Conservation (phyloP, 2,888 invertebrate species). For the Aromia moschata region DNA sequence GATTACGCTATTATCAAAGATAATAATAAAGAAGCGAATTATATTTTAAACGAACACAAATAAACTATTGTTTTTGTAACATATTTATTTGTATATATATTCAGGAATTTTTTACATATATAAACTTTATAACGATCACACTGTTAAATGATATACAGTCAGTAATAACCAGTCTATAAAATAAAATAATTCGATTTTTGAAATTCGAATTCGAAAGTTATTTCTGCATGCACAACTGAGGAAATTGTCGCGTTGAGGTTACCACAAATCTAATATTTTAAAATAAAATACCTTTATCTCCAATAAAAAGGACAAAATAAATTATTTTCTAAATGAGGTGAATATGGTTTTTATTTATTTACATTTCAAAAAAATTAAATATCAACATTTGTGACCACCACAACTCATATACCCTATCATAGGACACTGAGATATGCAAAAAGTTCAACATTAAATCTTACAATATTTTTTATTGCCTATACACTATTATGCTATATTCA, state of each 20-base stretch:
- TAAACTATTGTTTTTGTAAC: slow-evolving; percentile 20
- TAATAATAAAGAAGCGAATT: no score
- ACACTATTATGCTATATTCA: slow-evolving; percentile 42
- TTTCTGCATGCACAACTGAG: slow-evolving; percentile 16
- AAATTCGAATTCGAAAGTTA: not conserved
- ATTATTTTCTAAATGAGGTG: not conserved
- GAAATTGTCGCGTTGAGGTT: not conserved
- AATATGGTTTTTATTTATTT: not conserved
- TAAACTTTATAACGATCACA: slow-evolving; percentile 22
- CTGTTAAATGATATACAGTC: slow-evolving; percentile 16
- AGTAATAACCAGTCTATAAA: slow-evolving; percentile 14
- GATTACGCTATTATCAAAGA: no score
- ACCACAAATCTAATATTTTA: not conserved
- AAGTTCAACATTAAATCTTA: slow-evolving; percentile 44
- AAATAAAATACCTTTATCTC: not conserved
- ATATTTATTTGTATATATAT: slow-evolving; percentile 25
- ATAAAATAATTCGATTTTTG: not conserved
- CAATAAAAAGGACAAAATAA: not conserved
- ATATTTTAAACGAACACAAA: no score
- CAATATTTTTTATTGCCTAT: slow-evolving; percentile 48
- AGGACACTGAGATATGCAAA: slow-evolving; percentile 47
- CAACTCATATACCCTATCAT: slow-evolving; percentile 9
- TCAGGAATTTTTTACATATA: slow-evolving; percentile 25
- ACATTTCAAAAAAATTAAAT: not conserved
- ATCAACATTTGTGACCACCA: not conserved